Evolutionary conservation across 2,888 invertebrate genomes (phyloP), one percentile per base, ranked within the genome.

Genomic region (Lasioglossum lativentre): DNA sequence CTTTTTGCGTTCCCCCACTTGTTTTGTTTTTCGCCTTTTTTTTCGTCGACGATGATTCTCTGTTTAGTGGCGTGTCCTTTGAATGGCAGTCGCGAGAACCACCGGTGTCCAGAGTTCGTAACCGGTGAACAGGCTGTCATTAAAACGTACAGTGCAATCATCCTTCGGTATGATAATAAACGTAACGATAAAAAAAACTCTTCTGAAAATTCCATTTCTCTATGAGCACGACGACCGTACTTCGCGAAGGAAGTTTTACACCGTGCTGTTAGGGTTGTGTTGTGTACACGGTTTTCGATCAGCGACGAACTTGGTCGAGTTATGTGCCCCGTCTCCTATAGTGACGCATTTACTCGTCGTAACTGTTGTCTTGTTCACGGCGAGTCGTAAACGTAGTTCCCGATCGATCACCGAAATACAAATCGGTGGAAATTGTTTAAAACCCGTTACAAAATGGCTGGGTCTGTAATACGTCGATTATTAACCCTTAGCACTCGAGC

Each of bases 221-320:
- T 27, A 56, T 12, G 56, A 19, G 19, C 52, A 2, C 52, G 23
- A 56, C n/a, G 56, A 12, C 27, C 56, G n/a, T 1, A n/a, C n/a
- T 27, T 27, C 12, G 56, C 56, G 4, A 27, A 12, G 0, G 12
- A 12, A 59, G 27, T 59, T 59, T 59, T 5, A 27, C 27, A 10
- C 27, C 59, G n/a, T 12, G 27, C 59, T 12, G 1, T 5, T 14
- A 4, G 27, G 27, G 14, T 27, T 5, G 14, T 5, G 4, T 27
- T 14, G 59, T 59, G 59, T 59, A 27, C 59, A 59, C 59, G 59
- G 59, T 59, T 59, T 59, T 27, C 27, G 59, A 59, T 59, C 59
- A 27, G 23, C 52, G 52, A 27, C 12, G 59, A 59, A 59, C 59
- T 27, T 14, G 59, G 4, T n/a, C 59, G 59, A 59, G 59, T 59